Evolutionary conservation across 1,140 invertebrate species (phyloP), one percentile per base, ranked within the genome.

Genomic region (Anastrepha obliqua): DNA sequence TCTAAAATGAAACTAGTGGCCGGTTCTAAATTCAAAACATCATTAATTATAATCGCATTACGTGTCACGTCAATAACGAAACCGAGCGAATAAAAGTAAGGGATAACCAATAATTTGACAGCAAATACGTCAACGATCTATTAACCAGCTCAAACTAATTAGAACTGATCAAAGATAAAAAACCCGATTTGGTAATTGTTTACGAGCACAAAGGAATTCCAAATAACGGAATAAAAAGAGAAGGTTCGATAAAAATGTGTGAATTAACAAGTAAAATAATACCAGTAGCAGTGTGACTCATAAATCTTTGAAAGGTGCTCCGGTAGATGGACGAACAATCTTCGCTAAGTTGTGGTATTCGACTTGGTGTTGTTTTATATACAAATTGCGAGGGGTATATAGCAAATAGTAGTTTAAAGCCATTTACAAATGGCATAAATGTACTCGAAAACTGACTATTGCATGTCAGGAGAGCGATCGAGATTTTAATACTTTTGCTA

Each of bases 11-110:
- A 47, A 74, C 29, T n/a, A 47, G 47, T n/a, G 47, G 70, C 70
- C 39, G 17, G 44, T 74, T 74, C 29, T 42, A 29, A 74, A 74
- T 29, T 74, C 13, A 15, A 47, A 11, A 47, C 5, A 74, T n/a
- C 70, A 74, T 51, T 74, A 74, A 74, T 74, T 74, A 74, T 74
- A 44, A 13, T 47, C 70, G 13, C 17, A 74, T 74, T 74, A 47
- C 44, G 11, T 47, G 70, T 74, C 44, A 74, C 42, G 17, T n/a
- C 44, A 42, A 67, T 67, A 67, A 74, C 47, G 70, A 74, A 74
- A n/a, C 39, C 13, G 17, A 13, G 44, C 13, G 42, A 47, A 74
- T 74, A 74, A 74, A 74, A 8, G 17, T 13, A 11, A 47, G 15
- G 6, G 70, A 47, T 42, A 29, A 15, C 44, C 17, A 47, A 39